Evolutionary conservation across 2,113 vertebrate genomes (phyloP).

Genomic region (Pogonocichla stellata): DNA sequence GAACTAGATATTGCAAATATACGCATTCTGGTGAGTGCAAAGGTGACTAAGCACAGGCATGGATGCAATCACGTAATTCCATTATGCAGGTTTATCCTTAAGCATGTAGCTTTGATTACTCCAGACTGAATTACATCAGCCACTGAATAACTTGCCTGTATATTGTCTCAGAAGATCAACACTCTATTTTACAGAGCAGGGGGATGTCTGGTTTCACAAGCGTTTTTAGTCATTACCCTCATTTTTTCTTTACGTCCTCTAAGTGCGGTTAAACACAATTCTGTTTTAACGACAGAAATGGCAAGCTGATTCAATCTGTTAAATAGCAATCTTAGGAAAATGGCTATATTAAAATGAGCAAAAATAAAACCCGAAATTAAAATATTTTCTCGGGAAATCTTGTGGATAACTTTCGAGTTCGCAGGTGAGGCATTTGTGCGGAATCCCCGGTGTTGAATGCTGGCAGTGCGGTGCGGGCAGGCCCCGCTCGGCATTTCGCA

Average conservation of each 20-base stretch:
- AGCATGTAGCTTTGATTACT: conserved; percentile 38
- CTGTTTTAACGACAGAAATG: fast-evolving
- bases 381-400: fast-evolving
- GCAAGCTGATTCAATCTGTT: background rate
- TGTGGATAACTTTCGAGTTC: fast-evolving
- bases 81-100: conserved; percentile 31
- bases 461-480: fast-evolving
- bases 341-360: background rate
- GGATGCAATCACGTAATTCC: background rate
- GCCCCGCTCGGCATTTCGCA: background rate
- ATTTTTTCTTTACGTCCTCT: background rate
- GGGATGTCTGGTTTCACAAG: background rate
- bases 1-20: conserved; percentile 10
- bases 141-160: background rate
- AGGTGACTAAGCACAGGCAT: conserved; percentile 35
- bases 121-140: conserved; percentile 49
- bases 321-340: fast-evolving
- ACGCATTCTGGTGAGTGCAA: background rate
- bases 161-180: background rate
- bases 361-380: background rate
- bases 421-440: background rate
- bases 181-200: background rate
- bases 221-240: background rate
- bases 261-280: background rate
- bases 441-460: fast-evolving